Percentiles rank a stretch among this genome's conserved stretches.
These are phyloP conservation scores for Agrypnia vestita DNA, from an alignment of 1,140 invertebrate species.

Conservation along the genomic window DNA sequence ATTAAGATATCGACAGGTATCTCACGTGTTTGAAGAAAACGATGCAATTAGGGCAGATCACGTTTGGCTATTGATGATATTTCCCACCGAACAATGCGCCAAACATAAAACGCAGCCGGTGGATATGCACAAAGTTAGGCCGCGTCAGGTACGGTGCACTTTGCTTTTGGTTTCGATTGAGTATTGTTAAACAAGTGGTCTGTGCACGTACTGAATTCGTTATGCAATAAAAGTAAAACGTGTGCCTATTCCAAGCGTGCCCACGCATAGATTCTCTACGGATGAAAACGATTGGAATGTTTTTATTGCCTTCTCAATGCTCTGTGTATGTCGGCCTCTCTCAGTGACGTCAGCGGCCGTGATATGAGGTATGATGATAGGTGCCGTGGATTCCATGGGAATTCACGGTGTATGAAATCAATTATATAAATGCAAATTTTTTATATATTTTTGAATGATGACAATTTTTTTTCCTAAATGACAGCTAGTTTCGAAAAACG, in stretches of 20 bases:
- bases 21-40: conserved; percentile 22
- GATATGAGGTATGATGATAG: conserved; percentile 19
- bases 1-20: neutral
- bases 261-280: conserved; percentile 53
- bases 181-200: conserved; percentile 56
- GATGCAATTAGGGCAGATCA: conserved; percentile 41
- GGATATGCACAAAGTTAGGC: conserved; percentile 36
- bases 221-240: conserved; percentile 59
- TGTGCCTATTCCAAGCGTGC: conserved; percentile 58
- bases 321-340: conserved; percentile 24
- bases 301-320: conserved; percentile 45
- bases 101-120: conserved; percentile 23
- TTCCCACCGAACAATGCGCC: conserved; percentile 12
- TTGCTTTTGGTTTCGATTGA: conserved; percentile 48
- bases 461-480: too few relatives aligned
- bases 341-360: conserved; percentile 52
- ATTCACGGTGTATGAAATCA: too few relatives aligned
- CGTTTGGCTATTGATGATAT: conserved; percentile 29
- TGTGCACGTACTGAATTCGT: conserved; percentile 57
- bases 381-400: too few relatives aligned
- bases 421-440: too few relatives aligned
- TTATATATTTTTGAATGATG: too few relatives aligned
- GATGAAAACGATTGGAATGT: conserved; percentile 54
- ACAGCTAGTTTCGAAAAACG: too few relatives aligned
- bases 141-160: conserved; percentile 20